Evolutionary conservation across 2,797 vertebrate species (phyloP).

Genomic region (Miichthys miiuy): DNA sequence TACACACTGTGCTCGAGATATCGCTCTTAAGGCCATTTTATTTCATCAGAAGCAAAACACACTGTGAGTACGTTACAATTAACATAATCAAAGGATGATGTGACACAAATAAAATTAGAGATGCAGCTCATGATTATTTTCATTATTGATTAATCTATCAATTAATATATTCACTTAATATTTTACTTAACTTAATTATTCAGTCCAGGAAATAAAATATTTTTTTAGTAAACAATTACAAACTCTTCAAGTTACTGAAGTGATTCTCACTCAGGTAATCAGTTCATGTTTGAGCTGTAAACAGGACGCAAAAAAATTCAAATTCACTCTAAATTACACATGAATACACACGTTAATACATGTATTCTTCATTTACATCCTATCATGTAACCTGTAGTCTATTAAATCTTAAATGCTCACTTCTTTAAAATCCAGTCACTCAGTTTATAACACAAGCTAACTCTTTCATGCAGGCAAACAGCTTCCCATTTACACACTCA

Average conservation of each 20-base stretch:
- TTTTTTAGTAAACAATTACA: background rate
- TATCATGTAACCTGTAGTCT: background rate
- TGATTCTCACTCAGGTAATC: background rate
- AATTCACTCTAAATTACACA: background rate
- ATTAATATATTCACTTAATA: constrained; percentile 1
- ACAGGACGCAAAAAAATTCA: background rate
- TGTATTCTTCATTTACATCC: background rate
- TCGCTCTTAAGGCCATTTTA: constrained; percentile 32
- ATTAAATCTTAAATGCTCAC: background rate
- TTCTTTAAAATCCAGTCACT: background rate
- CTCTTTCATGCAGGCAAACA: no score
- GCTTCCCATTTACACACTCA: no score
- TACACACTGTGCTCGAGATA: constrained; percentile 5
- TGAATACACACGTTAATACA: background rate
- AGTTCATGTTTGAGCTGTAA: background rate
- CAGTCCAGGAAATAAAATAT: background rate
- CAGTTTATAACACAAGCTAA: background rate
- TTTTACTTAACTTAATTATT: background rate
- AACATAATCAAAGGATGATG: background rate
- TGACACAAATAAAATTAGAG: background rate
- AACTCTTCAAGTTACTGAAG: background rate
- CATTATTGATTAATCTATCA: background rate
- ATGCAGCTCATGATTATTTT: constrained; percentile 7
- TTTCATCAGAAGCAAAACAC: constrained; percentile 18
- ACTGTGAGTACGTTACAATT: background rate